Conservation (phyloP, 2,797 vertebrate genomes). For the Etheostoma perlongum region DNA sequence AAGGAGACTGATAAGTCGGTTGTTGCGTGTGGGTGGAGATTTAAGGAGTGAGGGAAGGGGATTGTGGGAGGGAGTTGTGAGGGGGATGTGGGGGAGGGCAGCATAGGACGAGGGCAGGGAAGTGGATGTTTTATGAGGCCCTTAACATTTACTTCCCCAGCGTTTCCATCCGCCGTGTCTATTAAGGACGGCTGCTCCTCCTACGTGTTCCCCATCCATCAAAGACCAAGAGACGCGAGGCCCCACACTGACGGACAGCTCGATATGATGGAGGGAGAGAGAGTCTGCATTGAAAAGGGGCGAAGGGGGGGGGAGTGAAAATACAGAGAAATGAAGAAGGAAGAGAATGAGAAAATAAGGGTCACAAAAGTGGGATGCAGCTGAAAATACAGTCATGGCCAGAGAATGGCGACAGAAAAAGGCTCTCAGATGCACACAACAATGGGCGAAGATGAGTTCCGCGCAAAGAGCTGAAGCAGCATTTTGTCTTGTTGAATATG, state of each 20-base stretch:
- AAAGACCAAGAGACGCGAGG: conserved; percentile 65
- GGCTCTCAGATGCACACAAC: conserved; percentile 51
- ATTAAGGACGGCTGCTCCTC: conserved; percentile 85
- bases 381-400: conserved; percentile 30
- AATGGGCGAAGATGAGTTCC: conserved; percentile 47
- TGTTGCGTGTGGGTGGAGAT: conserved; percentile 56
- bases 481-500: conserved; percentile 41
- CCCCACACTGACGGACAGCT: conserved; percentile 78
- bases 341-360: conserved; percentile 28
- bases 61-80: conserved; percentile 51
- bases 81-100: conserved; percentile 59
- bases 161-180: conserved; percentile 87
- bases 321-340: conserved; percentile 40
- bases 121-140: conserved; percentile 87
- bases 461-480: conserved; percentile 65
- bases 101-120: conserved; percentile 69
- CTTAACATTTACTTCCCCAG: conserved; percentile 88
- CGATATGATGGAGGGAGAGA: conserved; percentile 70
- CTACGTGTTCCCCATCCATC: conserved; percentile 86
- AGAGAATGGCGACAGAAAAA: conserved; percentile 15
- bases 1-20: conserved; percentile 47
- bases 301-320: conserved; percentile 49
- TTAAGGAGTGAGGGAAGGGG: conserved; percentile 49
- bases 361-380: conserved; percentile 19
- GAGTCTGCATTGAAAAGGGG: conserved; percentile 38